Evolutionary conservation across 2,797 vertebrate species (phyloP).

Genomic region (Gambusia yucatana): DNA sequence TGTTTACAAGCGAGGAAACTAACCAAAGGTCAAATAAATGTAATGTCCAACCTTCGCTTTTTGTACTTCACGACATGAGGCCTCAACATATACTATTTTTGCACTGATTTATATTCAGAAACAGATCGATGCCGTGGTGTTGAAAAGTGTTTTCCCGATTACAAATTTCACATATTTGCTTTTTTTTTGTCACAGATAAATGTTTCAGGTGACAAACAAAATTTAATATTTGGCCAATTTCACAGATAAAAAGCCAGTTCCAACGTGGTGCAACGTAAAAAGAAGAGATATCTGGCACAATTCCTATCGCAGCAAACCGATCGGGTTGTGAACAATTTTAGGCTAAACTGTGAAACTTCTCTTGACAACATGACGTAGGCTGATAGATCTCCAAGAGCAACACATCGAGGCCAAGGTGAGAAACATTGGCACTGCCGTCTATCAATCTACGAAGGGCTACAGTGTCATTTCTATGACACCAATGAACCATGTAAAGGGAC

Average conservation of each 20-base stretch:
- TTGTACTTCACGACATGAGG: slow-evolving; percentile 44
- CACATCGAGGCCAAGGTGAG: not conserved
- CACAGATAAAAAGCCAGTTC: not conserved
- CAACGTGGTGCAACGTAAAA: not conserved
- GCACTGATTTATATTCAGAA: slow-evolving; percentile 43
- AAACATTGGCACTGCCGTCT: not conserved
- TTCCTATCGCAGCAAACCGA: not conserved
- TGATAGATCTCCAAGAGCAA: not conserved
- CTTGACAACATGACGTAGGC: not conserved
- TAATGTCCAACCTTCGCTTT: slow-evolving; percentile 35
- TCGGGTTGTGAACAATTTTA: not conserved
- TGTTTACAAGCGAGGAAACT: slow-evolving; percentile 54
- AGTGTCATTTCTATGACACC: not conserved
- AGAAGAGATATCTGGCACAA: not conserved
- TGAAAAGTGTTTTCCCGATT: not conserved
- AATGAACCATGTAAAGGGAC: not conserved
- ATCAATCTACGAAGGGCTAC: not conserved
- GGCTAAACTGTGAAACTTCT: not conserved
- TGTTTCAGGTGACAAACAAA: not conserved
- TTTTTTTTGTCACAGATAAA: not conserved
- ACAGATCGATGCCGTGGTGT: slow-evolving; percentile 28
- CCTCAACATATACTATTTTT: slow-evolving; percentile 23
- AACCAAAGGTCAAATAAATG: slow-evolving; percentile 54
- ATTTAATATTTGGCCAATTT: not conserved
- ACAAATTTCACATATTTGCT: not conserved